Percentiles rank a stretch among this genome's conserved stretches.
Evolutionary conservation across 2,113 vertebrate species (phyloP).

Genomic region (Vidua chalybeata): DNA sequence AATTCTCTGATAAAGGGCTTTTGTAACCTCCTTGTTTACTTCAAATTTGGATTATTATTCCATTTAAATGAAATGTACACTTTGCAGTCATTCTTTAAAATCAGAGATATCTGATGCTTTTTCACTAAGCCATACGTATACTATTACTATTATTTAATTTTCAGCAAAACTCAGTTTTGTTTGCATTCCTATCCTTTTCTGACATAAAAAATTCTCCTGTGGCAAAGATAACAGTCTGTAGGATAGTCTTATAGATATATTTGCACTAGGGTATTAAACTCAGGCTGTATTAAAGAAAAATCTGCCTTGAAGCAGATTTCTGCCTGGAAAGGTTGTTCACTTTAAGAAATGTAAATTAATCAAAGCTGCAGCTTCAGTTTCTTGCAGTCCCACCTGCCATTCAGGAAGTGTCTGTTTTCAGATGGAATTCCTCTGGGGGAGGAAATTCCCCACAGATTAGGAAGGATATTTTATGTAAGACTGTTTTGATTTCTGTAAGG

Average conservation of each 20-base stretch:
- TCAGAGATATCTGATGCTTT: neutral
- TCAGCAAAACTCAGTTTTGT: neutral
- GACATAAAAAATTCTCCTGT: neutral
- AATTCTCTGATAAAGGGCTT: neutral
- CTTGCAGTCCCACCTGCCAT: constrained; percentile 14
- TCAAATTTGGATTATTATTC: neutral
- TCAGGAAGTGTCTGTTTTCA: constrained; percentile 50
- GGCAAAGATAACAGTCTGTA: neutral
- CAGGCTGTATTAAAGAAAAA: neutral
- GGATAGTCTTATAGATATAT: neutral
- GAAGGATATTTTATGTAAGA: constrained; percentile 7
- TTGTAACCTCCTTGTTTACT: neutral
- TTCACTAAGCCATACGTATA: neutral
- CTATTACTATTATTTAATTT: neutral
- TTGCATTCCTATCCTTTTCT: neutral
- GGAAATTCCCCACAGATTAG: constrained; percentile 34
- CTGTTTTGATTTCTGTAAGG: constrained; percentile 48
- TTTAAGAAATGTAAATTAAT: neutral
- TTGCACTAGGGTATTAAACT: neutral
- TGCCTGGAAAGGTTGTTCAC: neutral
- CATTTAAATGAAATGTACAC: neutral
- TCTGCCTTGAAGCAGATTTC: neutral
- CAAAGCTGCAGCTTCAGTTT: neutral
- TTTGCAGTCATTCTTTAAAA: neutral
- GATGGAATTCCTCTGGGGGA: constrained; percentile 23